These are phyloP conservation scores for Eubasilissa splendida DNA, from an alignment of 2,888 invertebrate species.

Conservation along the genomic window DNA sequence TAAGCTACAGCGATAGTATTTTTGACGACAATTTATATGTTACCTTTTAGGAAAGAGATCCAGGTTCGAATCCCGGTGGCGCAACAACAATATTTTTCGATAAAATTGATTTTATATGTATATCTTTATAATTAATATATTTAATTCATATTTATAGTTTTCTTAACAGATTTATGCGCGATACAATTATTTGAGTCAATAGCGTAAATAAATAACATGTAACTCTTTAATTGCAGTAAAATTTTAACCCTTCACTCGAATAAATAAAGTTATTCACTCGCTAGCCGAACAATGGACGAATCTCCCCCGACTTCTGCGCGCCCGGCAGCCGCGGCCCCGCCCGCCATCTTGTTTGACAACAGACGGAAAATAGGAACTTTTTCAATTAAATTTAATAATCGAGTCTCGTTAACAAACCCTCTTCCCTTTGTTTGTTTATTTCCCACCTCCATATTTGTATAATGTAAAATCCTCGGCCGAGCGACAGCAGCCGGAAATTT, in stretches of 20 bases:
- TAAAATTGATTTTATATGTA: no score
- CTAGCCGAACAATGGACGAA: conserved; percentile 15
- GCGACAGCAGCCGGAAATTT: conserved; percentile 27
- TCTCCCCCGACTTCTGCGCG: conserved; percentile 6
- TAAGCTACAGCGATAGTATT: no score
- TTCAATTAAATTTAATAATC: conserved; percentile 52
- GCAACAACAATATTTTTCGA: no score
- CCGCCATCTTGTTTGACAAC: conserved; percentile 38
- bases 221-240: background rate
- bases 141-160: no score
- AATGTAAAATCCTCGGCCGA: conserved; percentile 19
- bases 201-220: no score
- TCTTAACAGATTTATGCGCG: no score
- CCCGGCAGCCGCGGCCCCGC: conserved; percentile 19
- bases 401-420: conserved; percentile 43
- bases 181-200: no score
- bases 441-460: conserved; percentile 22
- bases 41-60: no score
- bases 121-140: no score
- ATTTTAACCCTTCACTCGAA: background rate
- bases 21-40: no score
- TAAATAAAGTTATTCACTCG: background rate
- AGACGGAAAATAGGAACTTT: conserved; percentile 43
- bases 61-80: no score
- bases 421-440: conserved; percentile 14